Percentiles rank a stretch among this genome's conserved stretches.
phyloP scores from a whole-genome alignment of 2,888 invertebrate genomes.

The Anthophora plumipes region DNA sequence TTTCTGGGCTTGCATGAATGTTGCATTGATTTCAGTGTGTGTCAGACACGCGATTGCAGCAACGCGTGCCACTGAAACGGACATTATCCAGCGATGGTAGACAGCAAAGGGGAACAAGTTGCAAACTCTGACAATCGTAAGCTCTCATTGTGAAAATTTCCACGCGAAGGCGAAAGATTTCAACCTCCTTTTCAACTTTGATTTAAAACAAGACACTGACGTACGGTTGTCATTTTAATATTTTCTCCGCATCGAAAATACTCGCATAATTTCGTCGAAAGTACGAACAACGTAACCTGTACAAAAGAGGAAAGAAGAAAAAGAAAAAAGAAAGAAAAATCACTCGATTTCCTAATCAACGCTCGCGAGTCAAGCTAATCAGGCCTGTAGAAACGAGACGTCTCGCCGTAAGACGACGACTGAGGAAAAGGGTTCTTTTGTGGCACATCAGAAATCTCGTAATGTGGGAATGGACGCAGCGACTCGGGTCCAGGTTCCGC shows the following conservation, averaged over 20 bases:
- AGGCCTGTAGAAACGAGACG: slow-evolving; percentile 2
- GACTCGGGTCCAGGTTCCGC: slow-evolving; percentile 67
- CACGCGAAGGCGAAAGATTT: neutral
- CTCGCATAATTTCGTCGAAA: too few species aligned
- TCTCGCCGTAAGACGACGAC: slow-evolving; percentile 1
- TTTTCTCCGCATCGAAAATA: too few species aligned
- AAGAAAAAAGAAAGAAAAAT: neutral
- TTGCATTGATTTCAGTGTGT: slow-evolving; percentile 40
- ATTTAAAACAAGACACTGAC: neutral
- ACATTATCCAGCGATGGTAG: slow-evolving; percentile 31
- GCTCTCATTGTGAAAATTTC: slow-evolving; percentile 26
- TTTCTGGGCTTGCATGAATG: slow-evolving; percentile 10
- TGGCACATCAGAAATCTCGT: slow-evolving; percentile 70
- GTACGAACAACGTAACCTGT: too few species aligned
- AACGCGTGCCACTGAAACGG: slow-evolving; percentile 28
- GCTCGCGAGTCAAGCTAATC: slow-evolving; percentile 38
- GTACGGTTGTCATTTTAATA: neutral
- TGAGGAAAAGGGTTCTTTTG: slow-evolving; percentile 58
- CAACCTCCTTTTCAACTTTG: neutral
- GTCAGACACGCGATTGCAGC: slow-evolving; percentile 45
- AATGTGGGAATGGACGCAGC: slow-evolving; percentile 70
- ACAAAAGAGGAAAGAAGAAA: neutral
- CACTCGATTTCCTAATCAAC: slow-evolving; percentile 38
- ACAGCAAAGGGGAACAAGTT: slow-evolving; percentile 28
- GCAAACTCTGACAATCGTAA: slow-evolving; percentile 34